These are phyloP conservation scores for Leptinotarsa tumamoca DNA, from an alignment of 2,888 invertebrate species.

Conservation along the genomic window DNA sequence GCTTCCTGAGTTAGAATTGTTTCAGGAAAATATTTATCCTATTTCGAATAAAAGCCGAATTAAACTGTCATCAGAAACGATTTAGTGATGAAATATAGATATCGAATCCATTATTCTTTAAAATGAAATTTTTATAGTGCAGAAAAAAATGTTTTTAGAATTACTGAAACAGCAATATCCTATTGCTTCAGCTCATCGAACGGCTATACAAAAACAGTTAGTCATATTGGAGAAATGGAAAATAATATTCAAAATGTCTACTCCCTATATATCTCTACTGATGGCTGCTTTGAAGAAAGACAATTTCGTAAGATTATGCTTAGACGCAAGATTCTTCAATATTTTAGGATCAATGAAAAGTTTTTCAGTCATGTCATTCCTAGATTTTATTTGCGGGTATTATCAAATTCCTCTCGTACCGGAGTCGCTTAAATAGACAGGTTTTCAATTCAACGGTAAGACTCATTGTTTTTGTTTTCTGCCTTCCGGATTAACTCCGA, in stretches of 20 bases:
- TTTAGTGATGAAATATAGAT: neutral
- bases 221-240: neutral
- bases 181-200: neutral
- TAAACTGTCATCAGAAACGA: neutral
- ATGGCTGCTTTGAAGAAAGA: neutral
- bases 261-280: neutral
- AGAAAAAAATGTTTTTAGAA: neutral
- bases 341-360: neutral
- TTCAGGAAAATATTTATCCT: neutral
- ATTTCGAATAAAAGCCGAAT: neutral
- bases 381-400: neutral
- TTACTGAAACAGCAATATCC: neutral
- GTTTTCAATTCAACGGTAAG: conserved; percentile 7
- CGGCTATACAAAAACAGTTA: neutral
- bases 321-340: conserved; percentile 1
- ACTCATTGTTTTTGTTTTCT: neutral
- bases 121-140: neutral
- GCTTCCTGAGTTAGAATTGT: neutral
- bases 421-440: neutral
- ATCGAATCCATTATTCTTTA: neutral
- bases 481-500: neutral
- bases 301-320: too few species aligned
- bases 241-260: too few species aligned
- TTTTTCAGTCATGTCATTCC: neutral
- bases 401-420: too few species aligned